Base-by-base conservation (phyloP, 2,113 vertebrate genomes). In the Lathamus discolor region DNA sequence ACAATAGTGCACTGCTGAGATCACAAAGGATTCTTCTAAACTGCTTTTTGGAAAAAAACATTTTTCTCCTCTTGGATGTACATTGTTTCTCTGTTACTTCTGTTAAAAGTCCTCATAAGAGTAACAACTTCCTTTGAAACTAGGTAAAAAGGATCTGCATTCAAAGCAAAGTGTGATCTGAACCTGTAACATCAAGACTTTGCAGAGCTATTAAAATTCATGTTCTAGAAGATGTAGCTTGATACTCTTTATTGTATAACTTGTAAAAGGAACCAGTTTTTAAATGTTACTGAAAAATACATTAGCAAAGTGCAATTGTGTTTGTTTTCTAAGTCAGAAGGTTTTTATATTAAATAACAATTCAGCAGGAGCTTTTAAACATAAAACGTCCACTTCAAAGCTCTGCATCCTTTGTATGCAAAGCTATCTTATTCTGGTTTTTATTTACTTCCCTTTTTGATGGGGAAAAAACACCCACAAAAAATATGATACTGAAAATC, bases 401-500 rank as follows among this genome's bases (percentile, higher is more conserved):
- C 33, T 22, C 63, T 88, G 52, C 66, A 77, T 44, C n/a, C 9
- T 43, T 37, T 77, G 35, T 92, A 69, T 84, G 64, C 52, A 82
- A 86, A 95, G 72, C 16, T 48, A 33, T 37, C 27, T 62, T 86
- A 55, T 55, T 86, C 75, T 41, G 57, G 13, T 27, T 11, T 89
- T 77, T 88, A 75, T 86, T 92, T 93, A 88, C 51, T 81, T 81
- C 39, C 46, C 29, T 94, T 59, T 51, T 81, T 68, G 29, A 81
- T 63, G 18, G 22, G 33, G 28, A 19, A 72, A 82, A 94, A 92
- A 28, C 35, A 49, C 72, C 87, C 72, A 91, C 85, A 78, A 57
- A 82, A 81, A 93, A 86, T 79, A 82, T 68, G 80, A 93, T 79
- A 75, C 88, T 48, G 41, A 83, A 91, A 93, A 92, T 90, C 55